Evolutionary conservation across 2,888 invertebrate species (phyloP), one percentile per base, ranked within the genome.

Genomic region (Osmoderma eremita): DNA sequence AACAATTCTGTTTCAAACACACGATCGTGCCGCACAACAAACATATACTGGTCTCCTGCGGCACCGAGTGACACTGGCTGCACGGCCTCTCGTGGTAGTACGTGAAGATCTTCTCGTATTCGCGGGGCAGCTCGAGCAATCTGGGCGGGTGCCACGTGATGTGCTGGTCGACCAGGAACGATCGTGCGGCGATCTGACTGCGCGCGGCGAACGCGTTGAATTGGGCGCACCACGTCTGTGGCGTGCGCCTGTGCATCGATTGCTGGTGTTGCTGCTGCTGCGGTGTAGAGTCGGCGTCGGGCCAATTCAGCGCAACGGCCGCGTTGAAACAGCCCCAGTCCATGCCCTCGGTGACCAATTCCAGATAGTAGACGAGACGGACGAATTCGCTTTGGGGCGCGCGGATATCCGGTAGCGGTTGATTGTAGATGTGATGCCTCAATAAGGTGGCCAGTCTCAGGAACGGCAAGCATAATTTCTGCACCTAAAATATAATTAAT

Each of bases 31-130:
- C 97, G 83, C 98, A 98, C 68, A 97, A 84, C 75, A 98, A 88
- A 82, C 97, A 98, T 73, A 97, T 90, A 74, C 93, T 93, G 38
- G 95, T 94, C 83, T 97, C 94, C 77, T 91, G 90, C 71, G 98
- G 98, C 76, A 94, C 91, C 71, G 91, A 91, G 78, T 92, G 92
- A 84, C 98, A 98, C 78, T 92, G 91, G 74, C 88, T 87, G 83
- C 98, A 98, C 69, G 91, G 90, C 75, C 92, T 88, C 81, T 94
- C 92, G 81, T 97, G 95, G 84, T 97, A 98, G 85, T 93, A 94
- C 89, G 93, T 92, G 81, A 95, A 95, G 70, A 95, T 88, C 76
- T 92, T 90, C 84, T 98, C 97, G 84, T 97, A 98, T 80, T 94
- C 92, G 69, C 91, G 87, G 62, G 98, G 97, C 81, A 98, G 86